These are phyloP conservation scores for Leucozona laternaria DNA, from an alignment of 2,888 invertebrate species.

Conservation along the genomic window DNA sequence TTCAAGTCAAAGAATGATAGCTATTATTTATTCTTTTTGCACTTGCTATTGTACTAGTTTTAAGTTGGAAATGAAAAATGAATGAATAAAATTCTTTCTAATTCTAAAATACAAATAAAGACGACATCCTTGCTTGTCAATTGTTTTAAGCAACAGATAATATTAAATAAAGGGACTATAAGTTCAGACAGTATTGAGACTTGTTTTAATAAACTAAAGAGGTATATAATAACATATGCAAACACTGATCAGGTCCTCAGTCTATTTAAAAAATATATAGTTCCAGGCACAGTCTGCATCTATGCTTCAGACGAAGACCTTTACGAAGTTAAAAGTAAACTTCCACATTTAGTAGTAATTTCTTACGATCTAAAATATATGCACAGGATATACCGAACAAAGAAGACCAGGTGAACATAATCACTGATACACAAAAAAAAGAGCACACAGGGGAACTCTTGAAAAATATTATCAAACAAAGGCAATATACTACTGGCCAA, in stretches of 20 bases:
- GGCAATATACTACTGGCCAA: conserved; percentile 46
- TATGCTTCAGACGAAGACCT: not conserved
- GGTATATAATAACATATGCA: too few species aligned
- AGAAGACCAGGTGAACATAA: conserved; percentile 20
- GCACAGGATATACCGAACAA: conserved; percentile 31
- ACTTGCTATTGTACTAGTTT: too few species aligned
- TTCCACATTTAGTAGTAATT: conserved; percentile 34
- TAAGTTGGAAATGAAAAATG: too few species aligned
- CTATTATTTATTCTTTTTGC: too few species aligned
- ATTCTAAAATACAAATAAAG: not conserved
- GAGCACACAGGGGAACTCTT: conserved; percentile 23
- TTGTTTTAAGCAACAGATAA: conserved; percentile 38
- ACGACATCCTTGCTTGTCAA: conserved; percentile 30
- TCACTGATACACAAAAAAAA: conserved; percentile 18
- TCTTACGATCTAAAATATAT: conserved; percentile 22
- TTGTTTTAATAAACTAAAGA: conserved; percentile 11
- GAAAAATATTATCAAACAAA: conserved; percentile 39
- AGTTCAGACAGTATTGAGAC: conserved; percentile 15
- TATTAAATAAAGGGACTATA: conserved; percentile 14
- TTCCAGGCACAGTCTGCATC: not conserved
- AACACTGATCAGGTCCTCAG: too few species aligned
- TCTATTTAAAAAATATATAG: conserved; percentile 1
- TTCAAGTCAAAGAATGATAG: too few species aligned
- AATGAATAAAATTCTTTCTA: too few species aligned
- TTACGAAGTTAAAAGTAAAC: conserved; percentile 6